Base-by-base conservation (phyloP, 2,797 vertebrate species). In the Pseudotriccus pelzelni region DNA sequence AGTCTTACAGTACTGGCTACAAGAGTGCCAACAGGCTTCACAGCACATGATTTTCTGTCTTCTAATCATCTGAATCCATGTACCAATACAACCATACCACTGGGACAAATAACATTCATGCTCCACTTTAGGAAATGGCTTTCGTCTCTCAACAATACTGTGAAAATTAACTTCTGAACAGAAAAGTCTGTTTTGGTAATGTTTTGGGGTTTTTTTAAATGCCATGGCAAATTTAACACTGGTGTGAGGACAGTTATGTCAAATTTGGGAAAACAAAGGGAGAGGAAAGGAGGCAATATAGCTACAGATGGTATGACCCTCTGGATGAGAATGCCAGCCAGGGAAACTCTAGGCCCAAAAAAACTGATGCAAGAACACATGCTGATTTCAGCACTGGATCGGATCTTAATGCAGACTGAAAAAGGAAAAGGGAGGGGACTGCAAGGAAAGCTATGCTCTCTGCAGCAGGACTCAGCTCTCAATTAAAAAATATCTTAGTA, bases 261-360 rank as follows among this genome's bases (percentile, higher is more conserved):
- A 72, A 50, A 70, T 30, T 58, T 60, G 49, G 22, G 32, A 74
- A 83, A 84, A 44, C 2, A 60, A 21, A 12, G 15, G 21, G 18
- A 59, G 44, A 93, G 37, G 11, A 75, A 88, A 68, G 60, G 55
- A 63, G 16, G 25, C 23, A 72, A 64, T 64, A 60, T 1, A 77
- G 50, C 59, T 76, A 34, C 78, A 89, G 84, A 77, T 58, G 66
- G 74, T 30, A 22, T 10, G 44, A 77, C 52, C 53, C 59, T 78
- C 43, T 66, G 36, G 30, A 78, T n/a, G 36, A 70, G 66, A 84
- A 88, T 12, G 34, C 34, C 50, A 92, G 84, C 74, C 84, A 90
- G 80, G 55, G 37, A 88, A 68, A 68, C 22, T 73, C 64, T 9
- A 83, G 46, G 73, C 20, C 37, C 17, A 43, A 8, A 16, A 47